Conservation (phyloP, 2,888 invertebrate genomes). For the Drosophila falleni region DNA sequence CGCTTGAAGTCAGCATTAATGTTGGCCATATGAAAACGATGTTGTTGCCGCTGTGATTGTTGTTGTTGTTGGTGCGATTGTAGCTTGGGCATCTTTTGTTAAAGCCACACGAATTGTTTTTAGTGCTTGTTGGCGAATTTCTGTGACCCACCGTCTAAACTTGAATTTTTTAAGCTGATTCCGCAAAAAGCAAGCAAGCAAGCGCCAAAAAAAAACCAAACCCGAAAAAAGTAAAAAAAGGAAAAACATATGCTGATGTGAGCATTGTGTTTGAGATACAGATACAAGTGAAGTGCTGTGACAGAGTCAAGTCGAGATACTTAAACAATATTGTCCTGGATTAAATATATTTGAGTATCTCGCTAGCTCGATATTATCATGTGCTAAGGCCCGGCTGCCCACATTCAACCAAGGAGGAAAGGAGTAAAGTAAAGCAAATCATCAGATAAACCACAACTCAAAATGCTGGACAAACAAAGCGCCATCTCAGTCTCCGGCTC, state of each 20-base stretch:
- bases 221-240: conserved; percentile 17
- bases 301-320: conserved; percentile 71
- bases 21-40: conserved; percentile 33
- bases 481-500: conserved; percentile 63
- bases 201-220: conserved; percentile 33
- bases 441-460: conserved; percentile 23
- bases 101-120: conserved; percentile 57
- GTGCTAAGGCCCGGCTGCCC: conserved; percentile 14
- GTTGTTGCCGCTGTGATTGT: conserved; percentile 25
- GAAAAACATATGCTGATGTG: conserved; percentile 48
- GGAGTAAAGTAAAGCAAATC: not conserved
- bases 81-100: conserved; percentile 55
- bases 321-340: conserved; percentile 84
- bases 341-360: conserved; percentile 83
- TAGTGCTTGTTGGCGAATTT: conserved; percentile 44
- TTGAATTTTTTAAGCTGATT: conserved; percentile 80
- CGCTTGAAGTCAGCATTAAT: conserved; percentile 53
- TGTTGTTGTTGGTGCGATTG: conserved; percentile 38
- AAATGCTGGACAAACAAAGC: conserved; percentile 82
- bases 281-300: conserved; percentile 45
- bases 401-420: not conserved
- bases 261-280: conserved; percentile 42
- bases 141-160: conserved; percentile 69
- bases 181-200: conserved; percentile 60
- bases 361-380: conserved; percentile 52